phyloP scores from a whole-genome alignment of 2,113 vertebrate species.

The Mandrillus leucophaeus region DNA sequence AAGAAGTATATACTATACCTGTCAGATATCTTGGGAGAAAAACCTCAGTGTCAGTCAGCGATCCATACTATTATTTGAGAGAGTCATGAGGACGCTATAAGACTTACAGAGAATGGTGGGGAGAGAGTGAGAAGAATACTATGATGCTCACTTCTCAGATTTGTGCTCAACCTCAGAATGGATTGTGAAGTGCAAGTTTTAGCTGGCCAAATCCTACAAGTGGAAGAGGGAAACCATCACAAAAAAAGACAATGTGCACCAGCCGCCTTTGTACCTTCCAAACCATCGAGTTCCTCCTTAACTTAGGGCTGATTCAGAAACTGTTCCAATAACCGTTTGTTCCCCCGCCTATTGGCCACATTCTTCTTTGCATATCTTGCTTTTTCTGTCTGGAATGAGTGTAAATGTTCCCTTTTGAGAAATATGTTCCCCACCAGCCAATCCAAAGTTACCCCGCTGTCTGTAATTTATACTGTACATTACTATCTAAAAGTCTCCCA shows the following conservation, averaged over 20 bases:
- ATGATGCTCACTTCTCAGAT: neutral
- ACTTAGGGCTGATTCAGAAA: neutral
- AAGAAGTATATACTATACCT: neutral
- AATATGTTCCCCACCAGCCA: neutral
- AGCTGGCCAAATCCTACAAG: neutral
- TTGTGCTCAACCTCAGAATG: neutral
- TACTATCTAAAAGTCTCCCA: neutral
- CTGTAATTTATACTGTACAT: no score
- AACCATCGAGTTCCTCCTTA: no score
- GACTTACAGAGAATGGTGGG: neutral
- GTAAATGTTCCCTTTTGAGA: neutral
- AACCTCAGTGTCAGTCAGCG: neutral
- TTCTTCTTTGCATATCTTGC: neutral
- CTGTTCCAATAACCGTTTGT: neutral
- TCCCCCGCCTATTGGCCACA: neutral
- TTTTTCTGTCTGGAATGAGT: neutral
- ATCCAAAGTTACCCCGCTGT: neutral
- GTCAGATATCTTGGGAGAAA: neutral
- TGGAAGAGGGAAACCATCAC: neutral
- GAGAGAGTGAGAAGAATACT: accelerated
- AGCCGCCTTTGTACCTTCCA: neutral
- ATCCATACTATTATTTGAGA: neutral
- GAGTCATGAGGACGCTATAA: neutral
- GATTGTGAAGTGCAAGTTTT: neutral
- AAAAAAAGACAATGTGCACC: neutral